Conservation (phyloP, 2,113 vertebrate genomes). For the Serinus canaria region DNA sequence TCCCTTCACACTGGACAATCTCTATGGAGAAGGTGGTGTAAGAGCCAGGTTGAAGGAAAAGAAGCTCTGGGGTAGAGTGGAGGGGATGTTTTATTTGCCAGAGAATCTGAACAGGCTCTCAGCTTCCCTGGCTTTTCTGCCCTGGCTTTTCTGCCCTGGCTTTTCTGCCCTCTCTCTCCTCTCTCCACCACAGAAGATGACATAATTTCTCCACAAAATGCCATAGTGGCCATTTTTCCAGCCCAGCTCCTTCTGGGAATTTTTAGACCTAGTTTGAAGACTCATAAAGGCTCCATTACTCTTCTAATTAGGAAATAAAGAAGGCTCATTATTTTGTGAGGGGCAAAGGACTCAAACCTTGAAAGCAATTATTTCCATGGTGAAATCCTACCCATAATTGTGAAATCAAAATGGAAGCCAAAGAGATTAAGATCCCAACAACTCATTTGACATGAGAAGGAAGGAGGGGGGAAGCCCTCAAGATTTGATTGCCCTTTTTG, state of each 20-base stretch:
- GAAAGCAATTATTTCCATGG: slow-evolving; percentile 6
- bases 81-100: background rate
- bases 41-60: background rate
- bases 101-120: background rate
- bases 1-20: background rate
- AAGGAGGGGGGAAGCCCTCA: background rate
- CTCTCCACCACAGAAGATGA: background rate
- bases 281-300: slow-evolving; percentile 3
- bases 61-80: background rate
- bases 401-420: background rate
- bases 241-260: background rate
- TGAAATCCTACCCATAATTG: background rate
- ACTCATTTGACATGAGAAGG: background rate
- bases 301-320: slow-evolving; percentile 38
- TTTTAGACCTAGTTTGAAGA: background rate
- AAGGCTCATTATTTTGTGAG: background rate
- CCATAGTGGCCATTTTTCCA: background rate
- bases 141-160: too few relatives aligned
- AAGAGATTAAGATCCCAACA: background rate
- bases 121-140: background rate
- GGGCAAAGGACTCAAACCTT: background rate
- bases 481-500: background rate
- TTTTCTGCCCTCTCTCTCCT: too few relatives aligned
- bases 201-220: background rate
- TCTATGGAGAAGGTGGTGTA: background rate